phyloP scores from a whole-genome alignment of 1,140 invertebrate species.

The Platyscapa corneri region DNA sequence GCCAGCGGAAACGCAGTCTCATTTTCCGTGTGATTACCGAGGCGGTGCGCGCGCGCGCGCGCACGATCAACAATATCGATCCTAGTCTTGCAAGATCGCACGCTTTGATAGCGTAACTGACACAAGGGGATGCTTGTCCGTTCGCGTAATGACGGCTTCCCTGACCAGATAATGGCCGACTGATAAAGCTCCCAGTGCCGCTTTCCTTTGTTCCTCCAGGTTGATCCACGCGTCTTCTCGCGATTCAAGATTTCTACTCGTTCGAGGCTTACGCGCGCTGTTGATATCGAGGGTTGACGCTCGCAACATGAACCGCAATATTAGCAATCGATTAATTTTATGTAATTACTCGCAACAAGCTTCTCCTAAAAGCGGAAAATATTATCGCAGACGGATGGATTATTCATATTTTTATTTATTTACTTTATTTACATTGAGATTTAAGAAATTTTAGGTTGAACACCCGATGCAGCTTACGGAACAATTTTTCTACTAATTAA shows the following conservation, averaged over 20 bases:
- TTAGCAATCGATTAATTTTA: neutral
- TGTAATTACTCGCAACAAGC: neutral
- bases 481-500: too few relatives aligned
- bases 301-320: neutral
- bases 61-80: neutral
- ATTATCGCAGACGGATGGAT: too few relatives aligned
- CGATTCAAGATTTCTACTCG: too few relatives aligned
- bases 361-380: too few relatives aligned
- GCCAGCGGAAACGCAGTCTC: neutral
- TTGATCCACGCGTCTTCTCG: neutral
- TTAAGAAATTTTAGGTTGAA: too few relatives aligned
- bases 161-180: neutral
- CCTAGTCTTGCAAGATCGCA: neutral
- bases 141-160: neutral
- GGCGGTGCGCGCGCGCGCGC: neutral
- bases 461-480: too few relatives aligned
- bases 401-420: too few relatives aligned
- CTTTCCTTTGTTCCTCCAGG: neutral
- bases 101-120: neutral
- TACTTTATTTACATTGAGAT: neutral
- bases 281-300: neutral
- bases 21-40: neutral
- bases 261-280: neutral
- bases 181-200: neutral
- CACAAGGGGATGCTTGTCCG: neutral